These are phyloP conservation scores for Augiades crinisus DNA, from an alignment of 2,888 invertebrate genomes.

Conservation along the genomic window DNA sequence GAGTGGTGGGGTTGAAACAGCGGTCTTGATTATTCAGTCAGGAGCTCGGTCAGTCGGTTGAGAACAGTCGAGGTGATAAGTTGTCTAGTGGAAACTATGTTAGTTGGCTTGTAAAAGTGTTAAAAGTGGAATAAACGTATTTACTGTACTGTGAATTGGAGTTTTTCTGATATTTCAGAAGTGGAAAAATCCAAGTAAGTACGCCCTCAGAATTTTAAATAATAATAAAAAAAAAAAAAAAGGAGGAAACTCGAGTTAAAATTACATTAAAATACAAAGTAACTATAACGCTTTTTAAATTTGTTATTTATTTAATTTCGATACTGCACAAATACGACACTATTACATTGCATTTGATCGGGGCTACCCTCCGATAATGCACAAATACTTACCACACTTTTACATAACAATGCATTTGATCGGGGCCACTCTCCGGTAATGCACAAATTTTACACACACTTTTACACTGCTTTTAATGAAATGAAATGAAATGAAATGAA, in stretches of 20 bases:
- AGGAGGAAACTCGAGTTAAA: slow-evolving; percentile 4
- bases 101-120: too few relatives aligned
- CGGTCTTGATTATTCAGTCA: too few relatives aligned
- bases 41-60: too few relatives aligned
- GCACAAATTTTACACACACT: too few relatives aligned
- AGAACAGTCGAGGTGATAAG: too few relatives aligned
- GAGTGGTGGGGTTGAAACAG: too few relatives aligned
- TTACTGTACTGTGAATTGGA: background rate
- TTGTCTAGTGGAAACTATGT: too few relatives aligned
- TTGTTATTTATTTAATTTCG: background rate
- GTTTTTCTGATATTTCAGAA: slow-evolving; percentile 12
- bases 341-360: background rate
- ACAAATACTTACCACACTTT: too few relatives aligned
- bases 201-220: slow-evolving; percentile 9
- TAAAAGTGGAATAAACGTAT: background rate
- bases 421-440: too few relatives aligned
- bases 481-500: too few relatives aligned
- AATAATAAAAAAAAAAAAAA: background rate
- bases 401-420: too few relatives aligned
- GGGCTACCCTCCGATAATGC: background rate
- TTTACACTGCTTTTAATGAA: too few relatives aligned
- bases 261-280: slow-evolving; percentile 7
- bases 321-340: background rate
- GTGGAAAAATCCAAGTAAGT: slow-evolving; percentile 8
- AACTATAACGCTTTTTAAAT: background rate